Evolutionary conservation across 2,888 invertebrate species (phyloP).

Genomic region (Patella pellucida): DNA sequence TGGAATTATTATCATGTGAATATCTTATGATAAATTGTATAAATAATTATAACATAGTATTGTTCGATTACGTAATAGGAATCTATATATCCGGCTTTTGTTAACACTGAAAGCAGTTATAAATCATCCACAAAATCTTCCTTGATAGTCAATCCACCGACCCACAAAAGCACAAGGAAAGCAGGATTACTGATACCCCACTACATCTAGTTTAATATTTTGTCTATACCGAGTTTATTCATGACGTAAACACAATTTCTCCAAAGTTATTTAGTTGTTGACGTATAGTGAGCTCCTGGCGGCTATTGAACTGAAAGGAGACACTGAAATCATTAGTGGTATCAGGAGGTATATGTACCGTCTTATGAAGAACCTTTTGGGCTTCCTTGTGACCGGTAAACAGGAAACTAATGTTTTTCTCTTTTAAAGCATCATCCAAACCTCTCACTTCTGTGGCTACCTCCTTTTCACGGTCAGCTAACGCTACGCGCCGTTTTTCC

Average conservation of each 20-base stretch:
- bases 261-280: slow-evolving; percentile 54
- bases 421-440: slow-evolving; percentile 51
- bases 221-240: not conserved
- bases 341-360: slow-evolving; percentile 53
- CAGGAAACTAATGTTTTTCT: slow-evolving; percentile 56
- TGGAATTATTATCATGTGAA: no score
- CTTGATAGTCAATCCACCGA: no score
- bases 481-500: slow-evolving; percentile 50
- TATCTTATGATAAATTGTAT: no score
- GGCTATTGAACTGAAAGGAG: slow-evolving; percentile 59
- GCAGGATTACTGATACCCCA: no score
- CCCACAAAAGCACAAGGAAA: no score
- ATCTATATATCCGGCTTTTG: no score
- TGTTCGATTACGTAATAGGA: no score
- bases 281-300: slow-evolving; percentile 52
- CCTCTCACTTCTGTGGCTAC: slow-evolving; percentile 48
- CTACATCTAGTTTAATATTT: no score
- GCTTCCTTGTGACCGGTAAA: slow-evolving; percentile 59
- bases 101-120: no score
- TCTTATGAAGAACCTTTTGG: slow-evolving; percentile 47
- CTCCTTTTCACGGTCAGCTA: slow-evolving; percentile 46
- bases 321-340: slow-evolving; percentile 57
- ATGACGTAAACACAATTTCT: slow-evolving; percentile 48
- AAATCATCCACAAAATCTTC: no score
- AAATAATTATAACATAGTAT: no score